These are phyloP conservation scores for Pipa parva DNA, from an alignment of 2,113 vertebrate species.

Conservation along the genomic window DNA sequence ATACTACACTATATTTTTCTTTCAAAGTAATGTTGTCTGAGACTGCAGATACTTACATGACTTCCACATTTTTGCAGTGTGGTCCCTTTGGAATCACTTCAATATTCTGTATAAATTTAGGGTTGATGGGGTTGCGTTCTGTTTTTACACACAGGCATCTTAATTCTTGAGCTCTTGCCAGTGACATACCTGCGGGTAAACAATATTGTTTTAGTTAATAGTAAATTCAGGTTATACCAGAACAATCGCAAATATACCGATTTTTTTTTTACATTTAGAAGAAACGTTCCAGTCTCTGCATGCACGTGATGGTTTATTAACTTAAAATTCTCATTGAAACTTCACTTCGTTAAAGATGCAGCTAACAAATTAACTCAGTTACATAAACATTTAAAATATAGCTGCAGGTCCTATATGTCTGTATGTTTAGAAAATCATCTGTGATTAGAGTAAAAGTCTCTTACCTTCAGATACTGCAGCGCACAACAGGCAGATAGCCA, in stretches of 20 bases:
- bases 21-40: neutral
- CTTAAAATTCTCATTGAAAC: no score
- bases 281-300: no score
- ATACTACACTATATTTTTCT: neutral
- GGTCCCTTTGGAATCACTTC: constrained; percentile 43
- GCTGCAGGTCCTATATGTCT: no score
- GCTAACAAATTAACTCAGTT: no score
- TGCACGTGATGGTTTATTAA: no score
- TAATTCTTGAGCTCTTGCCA: constrained; percentile 46
- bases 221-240: no score
- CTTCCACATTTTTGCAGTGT: constrained; percentile 43
- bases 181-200: constrained; percentile 49
- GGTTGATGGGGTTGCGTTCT: constrained; percentile 19
- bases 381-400: no score
- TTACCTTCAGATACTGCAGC: neutral
- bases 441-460: neutral
- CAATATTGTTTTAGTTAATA: neutral
- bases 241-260: no score
- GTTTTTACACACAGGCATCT: constrained; percentile 44
- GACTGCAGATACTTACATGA: constrained; percentile 46
- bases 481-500: neutral
- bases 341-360: no score
- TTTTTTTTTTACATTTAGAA: no score
- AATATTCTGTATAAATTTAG: constrained; percentile 32
- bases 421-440: no score